Base-by-base conservation (phyloP, 2,888 invertebrate species). In the Polia nebulosa region DNA sequence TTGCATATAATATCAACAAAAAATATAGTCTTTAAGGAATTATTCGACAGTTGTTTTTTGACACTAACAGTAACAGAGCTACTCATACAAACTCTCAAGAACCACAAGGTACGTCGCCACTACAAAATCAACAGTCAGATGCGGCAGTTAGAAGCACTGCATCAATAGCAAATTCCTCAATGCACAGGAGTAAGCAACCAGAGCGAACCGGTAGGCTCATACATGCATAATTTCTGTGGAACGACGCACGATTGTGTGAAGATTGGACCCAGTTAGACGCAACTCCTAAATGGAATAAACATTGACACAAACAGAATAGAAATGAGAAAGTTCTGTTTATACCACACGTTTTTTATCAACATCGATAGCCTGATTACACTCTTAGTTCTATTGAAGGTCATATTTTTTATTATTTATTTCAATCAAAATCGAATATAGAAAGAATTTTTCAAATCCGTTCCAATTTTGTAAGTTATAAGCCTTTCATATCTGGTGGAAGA, bases 191-290 rank as follows among this genome's bases (percentile, higher is more conserved):
- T 34, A 49, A 34, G 44, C 36, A 75, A 72, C 74, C 67, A 72
- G 41, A 29, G 25, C n/a, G 27, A n/a, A 55, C 32, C 27, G 17
- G 32, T 13, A 27, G 5, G 13, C 55, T 72, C 60, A 68, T 68
- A 59, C 69, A 60, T 72, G 70, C 69, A 72, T 72, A 72, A 72
- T 76, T 56, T 27, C 17, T 29, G 22, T 29, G 8, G 27, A 44
- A 15, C 44, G 6, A 34, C 66, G 52, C 52, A 32, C 52, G 27
- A 32, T 57, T 66, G 51, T 57, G 39, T n/a, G 44, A n/a, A 27
- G 52, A 75, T 53, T 27, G 41, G 20, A 25, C 17, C 27, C 0
- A 20, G 20, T 34, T 32, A 13, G n/a, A 22, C 3, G n/a, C 17
- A 13, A 13, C 25, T 25, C 5, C 29, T 17, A n/a, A 20, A n/a